phyloP scores from a whole-genome alignment of 2,797 vertebrate genomes.

The Micropoecilia bifurca region DNA sequence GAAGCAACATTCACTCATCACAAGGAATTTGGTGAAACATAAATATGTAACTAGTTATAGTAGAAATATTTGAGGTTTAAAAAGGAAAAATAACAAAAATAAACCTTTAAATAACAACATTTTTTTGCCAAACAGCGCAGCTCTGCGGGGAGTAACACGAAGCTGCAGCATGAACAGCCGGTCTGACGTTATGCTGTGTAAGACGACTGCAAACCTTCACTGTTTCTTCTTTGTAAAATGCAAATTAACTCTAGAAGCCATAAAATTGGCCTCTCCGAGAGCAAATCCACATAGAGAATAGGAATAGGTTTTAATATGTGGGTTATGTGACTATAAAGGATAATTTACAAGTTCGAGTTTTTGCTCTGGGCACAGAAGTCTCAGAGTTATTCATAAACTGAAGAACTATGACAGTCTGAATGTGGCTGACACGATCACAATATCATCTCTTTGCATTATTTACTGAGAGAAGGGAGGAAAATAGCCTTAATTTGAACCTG shows the following conservation, averaged over 20 bases:
- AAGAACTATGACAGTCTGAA: slow-evolving; percentile 6
- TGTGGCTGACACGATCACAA: slow-evolving; percentile 10
- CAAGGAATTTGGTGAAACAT: slow-evolving; percentile 10
- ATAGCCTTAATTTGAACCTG: not conserved
- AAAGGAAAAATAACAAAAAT: slow-evolving; percentile 9
- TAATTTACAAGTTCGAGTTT: slow-evolving; percentile 28
- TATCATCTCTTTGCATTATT: not conserved
- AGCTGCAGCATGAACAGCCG: slow-evolving; percentile 33
- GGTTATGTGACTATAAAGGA: slow-evolving; percentile 17
- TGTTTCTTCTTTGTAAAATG: slow-evolving; percentile 31
- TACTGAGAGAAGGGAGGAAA: not conserved
- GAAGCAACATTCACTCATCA: slow-evolving; percentile 29
- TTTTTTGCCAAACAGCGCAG: slow-evolving; percentile 36
- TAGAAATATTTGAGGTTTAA: slow-evolving; percentile 11
- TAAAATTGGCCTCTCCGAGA: slow-evolving; percentile 28
- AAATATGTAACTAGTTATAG: slow-evolving; percentile 25
- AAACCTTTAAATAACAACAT: slow-evolving; percentile 41
- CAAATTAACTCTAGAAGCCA: slow-evolving; percentile 35
- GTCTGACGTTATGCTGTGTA: slow-evolving; percentile 16
- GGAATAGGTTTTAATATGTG: slow-evolving; percentile 28
- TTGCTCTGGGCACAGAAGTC: slow-evolving; percentile 8
- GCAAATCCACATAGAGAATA: slow-evolving; percentile 28
- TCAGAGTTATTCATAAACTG: slow-evolving; percentile 14
- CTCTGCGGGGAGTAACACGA: slow-evolving; percentile 35
- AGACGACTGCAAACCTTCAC: slow-evolving; percentile 11